Conservation (phyloP, 2,888 invertebrate genomes). For the Caenorhabditis wallacei region DNA sequence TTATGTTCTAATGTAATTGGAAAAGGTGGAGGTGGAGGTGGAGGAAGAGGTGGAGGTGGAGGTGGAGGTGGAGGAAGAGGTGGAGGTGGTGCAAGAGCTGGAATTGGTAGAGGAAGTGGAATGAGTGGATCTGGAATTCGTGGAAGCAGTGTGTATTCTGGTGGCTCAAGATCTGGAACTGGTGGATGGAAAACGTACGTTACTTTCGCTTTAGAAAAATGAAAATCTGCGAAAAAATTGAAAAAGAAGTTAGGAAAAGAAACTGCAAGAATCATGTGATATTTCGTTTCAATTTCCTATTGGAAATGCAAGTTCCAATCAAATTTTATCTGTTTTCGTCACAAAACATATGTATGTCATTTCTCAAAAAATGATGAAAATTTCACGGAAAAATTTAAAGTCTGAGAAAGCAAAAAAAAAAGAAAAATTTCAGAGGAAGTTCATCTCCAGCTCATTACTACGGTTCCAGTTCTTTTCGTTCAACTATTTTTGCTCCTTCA, state of each 20-base stretch:
- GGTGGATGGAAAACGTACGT: conserved; percentile 54
- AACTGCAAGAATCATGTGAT: background rate
- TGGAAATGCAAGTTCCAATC: background rate
- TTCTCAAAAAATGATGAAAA: too few relatives aligned
- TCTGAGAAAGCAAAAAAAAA: background rate
- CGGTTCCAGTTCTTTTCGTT: conserved; percentile 36
- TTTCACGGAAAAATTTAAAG: too few relatives aligned
- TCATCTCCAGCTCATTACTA: conserved; percentile 24
- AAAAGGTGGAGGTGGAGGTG: conserved; percentile 21
- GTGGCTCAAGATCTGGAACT: conserved; percentile 28
- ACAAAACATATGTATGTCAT: background rate
- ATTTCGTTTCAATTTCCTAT: conserved; percentile 4
- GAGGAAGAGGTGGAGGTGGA: conserved; percentile 21
- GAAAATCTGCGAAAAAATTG: background rate
- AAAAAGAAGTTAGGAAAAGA: background rate
- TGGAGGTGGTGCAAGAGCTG: conserved; percentile 53
- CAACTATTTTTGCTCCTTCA: conserved; percentile 19
- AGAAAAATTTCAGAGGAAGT: conserved; percentile 41
- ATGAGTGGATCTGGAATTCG: conserved; percentile 4
- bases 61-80: conserved; percentile 45
- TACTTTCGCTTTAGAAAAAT: too few relatives aligned
- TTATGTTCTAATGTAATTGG: conserved; percentile 27
- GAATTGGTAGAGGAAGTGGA: conserved; percentile 49
- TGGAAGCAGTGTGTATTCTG: conserved; percentile 31
- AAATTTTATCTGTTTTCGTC: background rate